A percentile compares a stretch with the other conserved stretches of the same genome.
These are phyloP conservation scores for Tiliqua scincoides DNA, from an alignment of 2,113 vertebrate genomes.

Conservation along the genomic window DNA sequence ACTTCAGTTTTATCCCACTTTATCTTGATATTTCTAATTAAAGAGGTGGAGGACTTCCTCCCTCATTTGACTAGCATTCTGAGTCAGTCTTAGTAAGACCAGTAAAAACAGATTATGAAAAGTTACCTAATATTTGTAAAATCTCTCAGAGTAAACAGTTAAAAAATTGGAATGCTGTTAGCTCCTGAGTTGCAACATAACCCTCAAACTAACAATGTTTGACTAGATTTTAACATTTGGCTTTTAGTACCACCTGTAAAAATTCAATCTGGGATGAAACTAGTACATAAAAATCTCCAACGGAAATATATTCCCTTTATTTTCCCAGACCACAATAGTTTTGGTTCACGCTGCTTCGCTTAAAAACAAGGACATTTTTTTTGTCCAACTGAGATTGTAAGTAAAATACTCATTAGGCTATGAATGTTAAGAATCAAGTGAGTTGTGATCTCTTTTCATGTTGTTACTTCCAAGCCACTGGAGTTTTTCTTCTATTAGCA, in stretches of 20 bases:
- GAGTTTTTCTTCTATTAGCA: not conserved
- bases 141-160: not conserved
- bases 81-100: not conserved
- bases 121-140: conserved; percentile 8
- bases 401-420: conserved; percentile 21
- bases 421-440: conserved; percentile 6
- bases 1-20: not conserved
- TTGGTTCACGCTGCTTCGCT: conserved; percentile 5
- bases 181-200: conserved; percentile 33
- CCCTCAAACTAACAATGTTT: not conserved
- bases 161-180: conserved; percentile 24
- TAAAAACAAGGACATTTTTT: not conserved
- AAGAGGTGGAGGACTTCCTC: not conserved
- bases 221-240: not conserved
- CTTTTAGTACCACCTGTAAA: conserved; percentile 8
- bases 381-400: not conserved
- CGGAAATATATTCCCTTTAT: conserved; percentile 55
- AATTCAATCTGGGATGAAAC: conserved; percentile 30
- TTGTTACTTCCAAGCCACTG: not conserved
- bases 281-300: conserved; percentile 24
- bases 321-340: conserved; percentile 47
- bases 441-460: not conserved
- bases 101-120: not conserved
- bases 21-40: not conserved
- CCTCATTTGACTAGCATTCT: not conserved